Evolutionary conservation across 37 sponge, comb jelly and placozoan species (phyloP).

Genomic region (Geodia barretti): DNA sequence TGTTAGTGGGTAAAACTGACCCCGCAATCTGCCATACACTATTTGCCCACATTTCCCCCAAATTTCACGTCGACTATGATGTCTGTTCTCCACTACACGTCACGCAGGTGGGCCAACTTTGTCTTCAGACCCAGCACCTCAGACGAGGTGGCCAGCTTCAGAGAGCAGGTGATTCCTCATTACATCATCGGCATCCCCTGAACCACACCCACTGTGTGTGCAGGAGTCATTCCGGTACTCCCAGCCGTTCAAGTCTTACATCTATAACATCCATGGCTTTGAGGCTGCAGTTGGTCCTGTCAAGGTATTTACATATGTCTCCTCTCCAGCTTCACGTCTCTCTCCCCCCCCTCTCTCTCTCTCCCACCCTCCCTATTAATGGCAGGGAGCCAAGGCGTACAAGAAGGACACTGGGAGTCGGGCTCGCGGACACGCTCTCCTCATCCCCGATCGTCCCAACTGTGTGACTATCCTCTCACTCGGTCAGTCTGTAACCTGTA

Average conservation of each 20-base stretch:
- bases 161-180: slow-evolving; percentile 17
- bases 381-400: slow-evolving; percentile 18
- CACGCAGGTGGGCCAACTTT: slow-evolving; percentile 30
- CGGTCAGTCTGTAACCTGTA: slow-evolving; percentile 36
- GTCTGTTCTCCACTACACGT: no score
- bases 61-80: no score
- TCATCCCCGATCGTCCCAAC: slow-evolving; percentile 77
- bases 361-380: background rate
- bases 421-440: slow-evolving; percentile 84
- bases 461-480: slow-evolving; percentile 92
- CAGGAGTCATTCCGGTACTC: slow-evolving; percentile 75
- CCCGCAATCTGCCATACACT: background rate
- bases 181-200: background rate
- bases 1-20: slow-evolving; percentile 1
- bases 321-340: background rate
- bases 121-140: slow-evolving; percentile 9
- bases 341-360: background rate
- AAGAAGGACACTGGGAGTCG: slow-evolving; percentile 67
- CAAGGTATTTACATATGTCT: slow-evolving; percentile 49
- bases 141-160: slow-evolving; percentile 28
- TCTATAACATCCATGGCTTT: slow-evolving; percentile 70
- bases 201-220: no score
- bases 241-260: slow-evolving; percentile 78
- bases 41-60: no score
- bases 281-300: slow-evolving; percentile 84